Base-by-base conservation (phyloP, 2,888 invertebrate genomes). In the Aspidiotus rigidus region DNA sequence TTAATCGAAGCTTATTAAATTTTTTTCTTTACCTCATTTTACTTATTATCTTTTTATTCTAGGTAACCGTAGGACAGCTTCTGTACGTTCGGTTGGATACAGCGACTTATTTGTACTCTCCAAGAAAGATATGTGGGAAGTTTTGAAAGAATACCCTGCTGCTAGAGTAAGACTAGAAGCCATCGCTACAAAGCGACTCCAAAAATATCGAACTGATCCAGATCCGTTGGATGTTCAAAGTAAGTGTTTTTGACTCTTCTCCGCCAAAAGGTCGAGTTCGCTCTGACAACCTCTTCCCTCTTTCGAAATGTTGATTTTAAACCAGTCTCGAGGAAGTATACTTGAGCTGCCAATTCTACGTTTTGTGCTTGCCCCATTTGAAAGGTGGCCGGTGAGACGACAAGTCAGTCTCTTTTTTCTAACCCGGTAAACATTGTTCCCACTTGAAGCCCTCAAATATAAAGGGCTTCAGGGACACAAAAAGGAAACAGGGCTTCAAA, bases 111-210 rank as follows among this genome's bases (percentile, higher is more conserved):
- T 98, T 83, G 96, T 97, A 78, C 86, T 98, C 75, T 94, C 93
- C 81, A 98, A 98, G 84, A 94, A 94, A 83, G 97, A 97, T 83
- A 93, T 98, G 90, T 97, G 96, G 97, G 97, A 97, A 80, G 98
- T 98, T 74, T 86, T 95, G 73, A 94, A 97, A 81, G 93, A 93
- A 79, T 93, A 93, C 80, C 93, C 93, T 40, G 91, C 93, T 28
- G 93, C 93, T 72, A 83, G 97, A 79, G 89, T 97, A 76, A 86
- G 96, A 73, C 85, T 98, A 70, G 97, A 97, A 81, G 92, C 96
- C 71, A 96, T 98, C 76, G 97, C 97, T 71, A 95, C 95, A 76
- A 96, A 96, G 81, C 86, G 97, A 79, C 85, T 98, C 77, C 95
- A 96, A 82, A 96, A 96, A 81, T 96, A 96, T 81, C 95, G 95